Conservation (phyloP, 2,797 vertebrate genomes). For the Dipus sagitta region DNA sequence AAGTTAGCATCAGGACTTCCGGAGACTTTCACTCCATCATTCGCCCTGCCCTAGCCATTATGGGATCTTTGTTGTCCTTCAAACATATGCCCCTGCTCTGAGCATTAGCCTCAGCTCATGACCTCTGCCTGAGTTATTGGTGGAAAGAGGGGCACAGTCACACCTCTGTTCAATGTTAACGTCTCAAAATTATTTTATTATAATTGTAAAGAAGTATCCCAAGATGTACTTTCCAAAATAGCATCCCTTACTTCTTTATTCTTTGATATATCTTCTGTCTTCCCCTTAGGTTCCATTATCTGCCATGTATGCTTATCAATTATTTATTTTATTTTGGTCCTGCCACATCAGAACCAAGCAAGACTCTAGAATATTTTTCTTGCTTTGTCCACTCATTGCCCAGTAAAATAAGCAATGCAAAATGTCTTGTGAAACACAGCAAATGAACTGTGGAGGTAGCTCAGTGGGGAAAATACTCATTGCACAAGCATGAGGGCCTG, state of each 20-base stretch:
- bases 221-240: neutral
- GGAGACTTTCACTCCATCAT: neutral
- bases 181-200: neutral
- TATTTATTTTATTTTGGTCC: neutral
- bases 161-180: neutral
- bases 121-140: neutral
- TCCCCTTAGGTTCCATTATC: neutral
- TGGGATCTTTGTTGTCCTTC: neutral
- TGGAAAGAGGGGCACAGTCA: neutral
- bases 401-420: neutral
- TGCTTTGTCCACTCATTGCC: neutral
- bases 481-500: no score
- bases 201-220: neutral
- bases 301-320: neutral
- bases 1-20: no score
- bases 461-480: no score
- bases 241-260: neutral
- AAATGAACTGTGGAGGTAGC: neutral
- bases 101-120: neutral
- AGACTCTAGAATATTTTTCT: neutral
- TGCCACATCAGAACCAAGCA: neutral
- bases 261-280: neutral
- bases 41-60: neutral
- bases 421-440: neutral
- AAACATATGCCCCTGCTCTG: neutral